phyloP scores from a whole-genome alignment of 2,113 vertebrate genomes.

The Bostrychus sinensis region DNA sequence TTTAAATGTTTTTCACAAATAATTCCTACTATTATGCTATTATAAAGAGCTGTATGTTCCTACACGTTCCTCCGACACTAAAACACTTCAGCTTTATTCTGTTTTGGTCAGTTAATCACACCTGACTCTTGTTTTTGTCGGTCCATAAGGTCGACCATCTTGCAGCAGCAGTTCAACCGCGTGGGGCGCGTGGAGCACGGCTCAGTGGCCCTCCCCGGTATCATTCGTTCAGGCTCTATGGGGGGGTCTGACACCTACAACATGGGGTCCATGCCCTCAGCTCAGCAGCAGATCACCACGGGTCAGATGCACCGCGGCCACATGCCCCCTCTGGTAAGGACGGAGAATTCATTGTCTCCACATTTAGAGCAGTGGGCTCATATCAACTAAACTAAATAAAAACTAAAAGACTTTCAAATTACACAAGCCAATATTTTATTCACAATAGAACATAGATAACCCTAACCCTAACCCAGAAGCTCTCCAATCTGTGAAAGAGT shows the following conservation, averaged over 20 bases:
- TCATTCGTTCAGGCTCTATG: conserved; percentile 94
- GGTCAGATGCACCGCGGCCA: conserved; percentile 99
- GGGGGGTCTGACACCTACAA: conserved; percentile 95
- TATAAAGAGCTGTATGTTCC: too few relatives aligned
- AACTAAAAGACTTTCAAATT: background rate
- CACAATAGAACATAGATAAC: too few relatives aligned
- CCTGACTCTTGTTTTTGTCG: background rate
- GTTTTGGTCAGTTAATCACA: too few relatives aligned
- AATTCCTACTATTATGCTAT: too few relatives aligned
- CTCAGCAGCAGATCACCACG: conserved; percentile 93
- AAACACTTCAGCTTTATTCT: too few relatives aligned
- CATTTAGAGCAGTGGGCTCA: too few relatives aligned
- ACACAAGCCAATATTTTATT: too few relatives aligned
- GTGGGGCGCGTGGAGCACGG: conserved; percentile 93
- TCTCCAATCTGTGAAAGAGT: too few relatives aligned
- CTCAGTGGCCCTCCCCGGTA: conserved; percentile 91
- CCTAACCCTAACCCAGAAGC: too few relatives aligned
- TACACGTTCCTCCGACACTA: too few relatives aligned
- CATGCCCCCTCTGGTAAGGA: conserved; percentile 95
- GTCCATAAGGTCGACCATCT: conserved; percentile 87
- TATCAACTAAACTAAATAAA: too few relatives aligned
- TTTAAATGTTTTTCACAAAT: too few relatives aligned
- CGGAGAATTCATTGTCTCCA: background rate
- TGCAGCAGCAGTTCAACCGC: conserved; percentile 97
- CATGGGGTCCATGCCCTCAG: conserved; percentile 92